Percentiles rank a stretch among this genome's conserved stretches.
These are phyloP conservation scores for Orchesellides sinensis DNA, from an alignment of 2,888 invertebrate genomes.

Conservation along the genomic window DNA sequence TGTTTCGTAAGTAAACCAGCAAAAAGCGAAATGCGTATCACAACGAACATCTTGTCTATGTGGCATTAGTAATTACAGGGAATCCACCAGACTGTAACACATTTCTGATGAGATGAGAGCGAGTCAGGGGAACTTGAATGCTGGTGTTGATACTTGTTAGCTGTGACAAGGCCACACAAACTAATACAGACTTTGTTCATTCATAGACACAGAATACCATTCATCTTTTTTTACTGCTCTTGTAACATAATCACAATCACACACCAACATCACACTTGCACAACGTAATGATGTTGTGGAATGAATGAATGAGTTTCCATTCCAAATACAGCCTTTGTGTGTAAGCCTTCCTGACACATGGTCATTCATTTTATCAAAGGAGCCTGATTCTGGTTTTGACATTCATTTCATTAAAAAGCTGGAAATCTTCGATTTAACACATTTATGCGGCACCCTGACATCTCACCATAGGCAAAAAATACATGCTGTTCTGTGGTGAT, in stretches of 20 bases:
- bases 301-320: neutral
- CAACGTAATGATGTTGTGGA: too few species aligned
- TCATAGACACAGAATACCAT: neutral
- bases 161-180: constrained; percentile 38
- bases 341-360: neutral
- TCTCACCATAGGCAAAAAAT: constrained; percentile 25
- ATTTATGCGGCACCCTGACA: constrained; percentile 26
- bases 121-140: constrained; percentile 10
- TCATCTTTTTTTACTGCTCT: too few species aligned
- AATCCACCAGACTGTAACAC: neutral
- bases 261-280: too few species aligned
- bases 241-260: too few species aligned
- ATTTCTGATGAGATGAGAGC: neutral
- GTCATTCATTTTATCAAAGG: neutral
- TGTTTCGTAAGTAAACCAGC: too few species aligned
- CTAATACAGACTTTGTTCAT: neutral
- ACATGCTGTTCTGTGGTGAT: neutral
- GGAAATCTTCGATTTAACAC: constrained; percentile 46
- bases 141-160: neutral
- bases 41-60: neutral
- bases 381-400: constrained; percentile 40
- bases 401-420: constrained; percentile 33
- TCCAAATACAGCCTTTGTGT: neutral
- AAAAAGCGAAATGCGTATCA: neutral
- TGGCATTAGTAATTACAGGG: constrained; percentile 18